These are phyloP conservation scores for Holacanthella duospinosa DNA, from an alignment of 2,888 invertebrate genomes.

Conservation along the genomic window DNA sequence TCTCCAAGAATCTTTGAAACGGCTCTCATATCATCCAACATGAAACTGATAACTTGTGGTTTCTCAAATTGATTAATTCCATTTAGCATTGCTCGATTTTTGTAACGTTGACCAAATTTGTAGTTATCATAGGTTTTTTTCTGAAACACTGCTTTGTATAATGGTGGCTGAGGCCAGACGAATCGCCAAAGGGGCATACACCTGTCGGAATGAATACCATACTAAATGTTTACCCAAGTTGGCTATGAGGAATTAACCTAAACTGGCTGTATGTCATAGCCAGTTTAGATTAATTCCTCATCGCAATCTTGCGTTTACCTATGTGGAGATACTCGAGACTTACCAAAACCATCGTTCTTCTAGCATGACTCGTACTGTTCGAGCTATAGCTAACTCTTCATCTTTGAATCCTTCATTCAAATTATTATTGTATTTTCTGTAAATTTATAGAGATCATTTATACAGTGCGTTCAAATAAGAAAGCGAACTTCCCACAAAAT, in stretches of 20 bases:
- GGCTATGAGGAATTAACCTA: no score
- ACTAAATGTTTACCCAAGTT: no score
- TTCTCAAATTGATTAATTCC: background rate
- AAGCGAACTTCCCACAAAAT: no score
- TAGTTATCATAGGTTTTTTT: no score
- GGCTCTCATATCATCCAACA: background rate
- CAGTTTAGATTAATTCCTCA: no score
- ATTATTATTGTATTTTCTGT: conserved; percentile 38
- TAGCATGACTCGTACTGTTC: conserved; percentile 40
- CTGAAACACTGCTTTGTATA: background rate
- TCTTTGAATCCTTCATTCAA: conserved; percentile 38
- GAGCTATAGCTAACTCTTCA: conserved; percentile 39
- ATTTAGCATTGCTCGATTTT: background rate
- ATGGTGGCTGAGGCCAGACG: background rate
- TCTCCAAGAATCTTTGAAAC: background rate
- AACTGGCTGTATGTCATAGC: no score
- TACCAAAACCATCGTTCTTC: conserved; percentile 44
- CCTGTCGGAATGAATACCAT: background rate
- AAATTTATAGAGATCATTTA: background rate
- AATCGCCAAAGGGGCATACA: background rate
- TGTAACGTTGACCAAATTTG: background rate
- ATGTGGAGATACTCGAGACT: no score
- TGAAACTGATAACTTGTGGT: background rate
- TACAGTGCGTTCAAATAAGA: no score
- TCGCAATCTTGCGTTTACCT: no score